phyloP scores from a whole-genome alignment of 2,113 vertebrate genomes.

The Triplophysa tibetana region DNA sequence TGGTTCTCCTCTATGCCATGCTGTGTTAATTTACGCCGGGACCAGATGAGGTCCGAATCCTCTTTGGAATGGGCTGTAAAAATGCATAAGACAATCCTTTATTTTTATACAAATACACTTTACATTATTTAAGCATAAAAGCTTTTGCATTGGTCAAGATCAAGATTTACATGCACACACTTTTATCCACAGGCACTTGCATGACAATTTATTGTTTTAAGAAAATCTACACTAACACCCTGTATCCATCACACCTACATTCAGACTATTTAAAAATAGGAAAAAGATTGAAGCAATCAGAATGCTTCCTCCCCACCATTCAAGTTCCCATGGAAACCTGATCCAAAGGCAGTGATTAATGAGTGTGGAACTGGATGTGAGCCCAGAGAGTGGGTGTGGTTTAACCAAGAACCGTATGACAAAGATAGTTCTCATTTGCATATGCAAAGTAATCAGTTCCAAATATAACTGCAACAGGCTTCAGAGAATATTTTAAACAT shows the following conservation, averaged over 20 bases:
- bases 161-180: too few relatives aligned
- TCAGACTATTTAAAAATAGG: conserved; percentile 17
- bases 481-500: conserved; percentile 15
- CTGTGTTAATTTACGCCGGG: conserved; percentile 60
- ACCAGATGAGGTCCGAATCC: conserved; percentile 50
- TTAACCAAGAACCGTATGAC: conserved; percentile 23
- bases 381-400: conserved; percentile 30
- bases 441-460: conserved; percentile 56
- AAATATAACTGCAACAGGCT: conserved; percentile 51
- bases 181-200: too few relatives aligned
- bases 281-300: conserved; percentile 3
- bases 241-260: neutral
- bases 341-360: conserved; percentile 51
- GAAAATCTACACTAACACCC: neutral
- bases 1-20: conserved; percentile 60
- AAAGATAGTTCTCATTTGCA: conserved; percentile 57
- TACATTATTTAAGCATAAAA: neutral
- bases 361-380: conserved; percentile 47
- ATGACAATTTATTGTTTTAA: too few relatives aligned
- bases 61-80: conserved; percentile 26
- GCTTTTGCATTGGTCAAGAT: neutral
- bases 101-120: too few relatives aligned
- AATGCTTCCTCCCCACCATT: conserved; percentile 25
- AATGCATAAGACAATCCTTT: conserved; percentile 9
- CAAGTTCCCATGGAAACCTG: conserved; percentile 54